phyloP scores from a whole-genome alignment of 2,113 vertebrate species.

The Barnardius zonarius region DNA sequence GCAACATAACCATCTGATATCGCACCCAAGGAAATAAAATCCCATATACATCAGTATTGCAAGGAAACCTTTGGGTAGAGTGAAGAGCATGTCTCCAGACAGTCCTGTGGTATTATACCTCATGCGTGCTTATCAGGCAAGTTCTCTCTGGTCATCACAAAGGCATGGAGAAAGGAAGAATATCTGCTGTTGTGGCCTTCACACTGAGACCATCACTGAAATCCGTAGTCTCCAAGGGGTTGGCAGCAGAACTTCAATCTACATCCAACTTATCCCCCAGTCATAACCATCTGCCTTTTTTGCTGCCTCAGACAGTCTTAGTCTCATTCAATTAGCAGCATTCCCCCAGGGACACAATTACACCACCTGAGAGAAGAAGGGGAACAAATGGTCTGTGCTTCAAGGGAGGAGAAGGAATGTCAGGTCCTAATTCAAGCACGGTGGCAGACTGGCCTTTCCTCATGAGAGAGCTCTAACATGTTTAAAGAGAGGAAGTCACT shows the following conservation, averaged over 20 bases:
- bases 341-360: conserved; percentile 12
- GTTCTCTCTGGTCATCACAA: not conserved
- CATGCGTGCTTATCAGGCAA: not conserved
- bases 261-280: not conserved
- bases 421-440: not conserved
- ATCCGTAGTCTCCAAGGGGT: not conserved
- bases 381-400: not conserved
- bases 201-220: not conserved
- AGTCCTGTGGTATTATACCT: not conserved
- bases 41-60: not conserved
- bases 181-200: not conserved
- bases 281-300: conserved; percentile 1
- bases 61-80: not conserved
- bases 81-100: not conserved
- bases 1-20: not conserved
- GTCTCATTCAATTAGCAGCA: conserved; percentile 7
- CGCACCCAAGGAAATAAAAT: not conserved
- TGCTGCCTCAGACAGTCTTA: not conserved
- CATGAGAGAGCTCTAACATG: not conserved
- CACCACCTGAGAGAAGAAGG: not conserved
- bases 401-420: not conserved
- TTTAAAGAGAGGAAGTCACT: not conserved
- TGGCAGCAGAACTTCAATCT: not conserved
- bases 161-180: not conserved
- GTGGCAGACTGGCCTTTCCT: not conserved